Percentiles rank a stretch among this genome's conserved stretches.
Evolutionary conservation across 2,888 invertebrate genomes (phyloP).

Genomic region (Geotrupes spiniger): DNA sequence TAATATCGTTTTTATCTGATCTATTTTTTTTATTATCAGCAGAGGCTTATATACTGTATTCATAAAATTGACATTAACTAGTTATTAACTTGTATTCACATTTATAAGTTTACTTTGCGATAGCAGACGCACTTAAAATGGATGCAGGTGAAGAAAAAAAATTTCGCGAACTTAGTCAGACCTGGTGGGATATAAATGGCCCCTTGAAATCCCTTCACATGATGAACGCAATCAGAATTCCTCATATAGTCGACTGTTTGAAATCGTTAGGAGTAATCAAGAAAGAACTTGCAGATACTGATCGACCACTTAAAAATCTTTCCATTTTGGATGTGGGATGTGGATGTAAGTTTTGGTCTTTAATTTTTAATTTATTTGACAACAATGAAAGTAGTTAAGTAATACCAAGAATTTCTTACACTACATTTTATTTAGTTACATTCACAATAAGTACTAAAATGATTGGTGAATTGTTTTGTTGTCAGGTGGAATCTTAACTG

Average conservation of each 20-base stretch:
- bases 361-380: too few species aligned
- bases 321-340: slow-evolving; percentile 87
- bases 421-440: too few species aligned
- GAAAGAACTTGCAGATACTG: not conserved
- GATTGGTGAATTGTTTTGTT: too few species aligned
- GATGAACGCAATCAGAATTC: not conserved
- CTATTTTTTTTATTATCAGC: too few species aligned
- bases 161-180: not conserved
- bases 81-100: not conserved
- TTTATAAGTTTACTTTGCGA: not conserved
- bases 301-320: slow-evolving; percentile 61
- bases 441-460: too few species aligned
- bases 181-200: not conserved
- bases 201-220: not conserved
- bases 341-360: slow-evolving; percentile 57
- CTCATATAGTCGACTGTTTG: not conserved
- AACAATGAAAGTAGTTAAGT: too few species aligned
- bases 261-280: not conserved
- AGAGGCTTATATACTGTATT: too few species aligned
- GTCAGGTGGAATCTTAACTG: slow-evolving; percentile 20
- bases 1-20: too few species aligned
- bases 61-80: not conserved
- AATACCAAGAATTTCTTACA: too few species aligned
- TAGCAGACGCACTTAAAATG: not conserved
- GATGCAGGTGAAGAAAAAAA: not conserved